Conservation (phyloP, 2,113 vertebrate genomes). For the Seriola dumerili region DNA sequence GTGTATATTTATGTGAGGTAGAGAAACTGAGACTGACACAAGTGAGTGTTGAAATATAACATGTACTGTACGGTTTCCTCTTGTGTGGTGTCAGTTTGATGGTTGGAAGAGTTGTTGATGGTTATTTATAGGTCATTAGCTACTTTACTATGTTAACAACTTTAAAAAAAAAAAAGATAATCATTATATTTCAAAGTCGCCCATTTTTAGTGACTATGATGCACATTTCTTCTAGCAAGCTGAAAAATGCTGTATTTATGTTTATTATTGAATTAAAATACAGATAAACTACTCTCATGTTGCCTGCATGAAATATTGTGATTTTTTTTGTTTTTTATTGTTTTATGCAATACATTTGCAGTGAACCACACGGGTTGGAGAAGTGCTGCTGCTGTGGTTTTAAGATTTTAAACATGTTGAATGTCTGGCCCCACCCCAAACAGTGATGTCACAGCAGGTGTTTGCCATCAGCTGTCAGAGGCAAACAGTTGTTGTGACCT, state of each 20-base stretch:
- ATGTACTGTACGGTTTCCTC: slow-evolving; percentile 62
- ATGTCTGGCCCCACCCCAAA: neutral
- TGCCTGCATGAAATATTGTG: neutral
- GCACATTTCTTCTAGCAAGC: neutral
- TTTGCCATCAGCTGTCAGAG: slow-evolving; percentile 17
- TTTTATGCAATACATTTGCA: too few species aligned
- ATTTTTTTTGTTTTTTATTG: too few species aligned
- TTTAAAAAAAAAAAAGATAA: neutral
- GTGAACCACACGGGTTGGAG: neutral
- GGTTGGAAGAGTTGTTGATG: slow-evolving; percentile 34
- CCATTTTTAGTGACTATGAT: neutral
- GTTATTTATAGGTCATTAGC: slow-evolving; percentile 62
- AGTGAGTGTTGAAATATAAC: slow-evolving; percentile 78
- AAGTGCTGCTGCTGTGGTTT: neutral
- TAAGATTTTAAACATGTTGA: too few species aligned
- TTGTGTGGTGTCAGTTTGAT: slow-evolving; percentile 45
- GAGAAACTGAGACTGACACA: slow-evolving; percentile 61
- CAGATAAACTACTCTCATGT: neutral
- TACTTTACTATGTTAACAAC: slow-evolving; percentile 19
- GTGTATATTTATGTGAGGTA: slow-evolving; percentile 52
- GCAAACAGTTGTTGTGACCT: slow-evolving; percentile 6
- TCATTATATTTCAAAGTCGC: neutral
- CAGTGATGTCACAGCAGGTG: slow-evolving; percentile 19
- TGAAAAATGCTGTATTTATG: neutral
- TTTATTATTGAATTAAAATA: neutral